Base-by-base conservation (phyloP, 2,888 invertebrate genomes). In the Yponomeuta plumbellus region DNA sequence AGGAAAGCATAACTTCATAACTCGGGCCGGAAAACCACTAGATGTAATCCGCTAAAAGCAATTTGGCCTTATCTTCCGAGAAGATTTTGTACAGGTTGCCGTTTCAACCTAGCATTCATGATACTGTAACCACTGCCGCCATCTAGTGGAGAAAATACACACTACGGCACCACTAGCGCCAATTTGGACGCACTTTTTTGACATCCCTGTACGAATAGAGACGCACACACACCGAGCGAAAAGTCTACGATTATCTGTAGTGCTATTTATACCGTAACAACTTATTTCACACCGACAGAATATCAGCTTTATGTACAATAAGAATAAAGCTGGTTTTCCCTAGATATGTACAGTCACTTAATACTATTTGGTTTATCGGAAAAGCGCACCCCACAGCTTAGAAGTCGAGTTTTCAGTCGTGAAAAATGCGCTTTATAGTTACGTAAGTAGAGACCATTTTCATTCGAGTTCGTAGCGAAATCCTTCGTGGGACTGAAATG, bases 131-230 rank as follows among this genome's bases (percentile, higher is more conserved):
- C 20, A 63, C 69, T 80, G 76, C 67, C 81, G 88, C 85, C 89
- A 89, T 88, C 90, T 89, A 71, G 74, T 68, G 74, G 69, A 67
- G 67, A 69, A 74, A 74, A 72, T 68, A 68, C 59, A 74, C 71
- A 87, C 74, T 74, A 62, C 57, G 56, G 73, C 75, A 80, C 79
- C 86, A 86, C 85, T 87, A 88, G 87, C 90, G 89, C 89, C 88
- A 79, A 78, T 66, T 34, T 5, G n/a, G 5, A n/a, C 5, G 39
- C 26, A 79, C 77, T 76, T 73, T 80, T 83, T 84, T 82, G 81
- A 79, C 76, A 26, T 69, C 69, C 65, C 66, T 74, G 70, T 81
- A 75, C 70, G 69, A 70, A 84, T 74, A 71, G 69, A 71, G 76
- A 85, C 87, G 68, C 84, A 83, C 82, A 85, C 85, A 75, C 56